Evolutionary conservation across 2,113 vertebrate species (phyloP).

Genomic region (Fukomys damarensis): DNA sequence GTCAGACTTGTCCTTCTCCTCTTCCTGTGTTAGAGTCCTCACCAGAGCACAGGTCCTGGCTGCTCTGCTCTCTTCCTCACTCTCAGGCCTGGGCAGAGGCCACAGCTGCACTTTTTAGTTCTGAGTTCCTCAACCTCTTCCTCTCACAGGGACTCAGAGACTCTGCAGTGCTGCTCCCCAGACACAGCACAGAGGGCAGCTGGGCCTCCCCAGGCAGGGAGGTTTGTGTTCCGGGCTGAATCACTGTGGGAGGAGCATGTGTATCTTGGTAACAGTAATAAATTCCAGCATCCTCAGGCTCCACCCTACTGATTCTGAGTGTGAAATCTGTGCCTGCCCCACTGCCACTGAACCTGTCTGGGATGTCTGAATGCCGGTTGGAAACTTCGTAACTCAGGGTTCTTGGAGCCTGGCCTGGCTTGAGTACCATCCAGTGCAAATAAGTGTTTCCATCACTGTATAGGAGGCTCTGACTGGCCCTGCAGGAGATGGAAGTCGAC

Average conservation of each 20-base stretch:
- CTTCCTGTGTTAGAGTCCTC: too few species aligned
- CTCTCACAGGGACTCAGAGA: not conserved
- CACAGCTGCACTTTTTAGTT: not conserved
- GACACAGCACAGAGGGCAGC: not conserved
- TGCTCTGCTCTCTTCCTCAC: too few species aligned
- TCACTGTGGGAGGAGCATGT: fast-evolving
- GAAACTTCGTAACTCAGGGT: fast-evolving
- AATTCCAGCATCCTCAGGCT: not conserved
- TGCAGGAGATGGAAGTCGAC: not conserved
- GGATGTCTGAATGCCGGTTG: fast-evolving
- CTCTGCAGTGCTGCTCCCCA: not conserved
- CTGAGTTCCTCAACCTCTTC: not conserved
- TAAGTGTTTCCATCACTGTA: not conserved
- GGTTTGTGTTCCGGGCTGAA: not conserved
- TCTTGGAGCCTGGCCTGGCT: not conserved
- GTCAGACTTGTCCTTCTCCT: too few species aligned
- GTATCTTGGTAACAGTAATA: fast-evolving
- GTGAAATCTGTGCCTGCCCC: not conserved
- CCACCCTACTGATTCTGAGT: not conserved
- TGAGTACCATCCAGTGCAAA: not conserved
- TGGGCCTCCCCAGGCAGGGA: not conserved
- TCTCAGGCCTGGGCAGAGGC: not conserved
- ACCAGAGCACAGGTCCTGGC: too few species aligned
- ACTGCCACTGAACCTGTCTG: not conserved
- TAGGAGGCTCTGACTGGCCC: not conserved